phyloP scores from a whole-genome alignment of 2,113 vertebrate species.

The Nematolebias whitei region DNA sequence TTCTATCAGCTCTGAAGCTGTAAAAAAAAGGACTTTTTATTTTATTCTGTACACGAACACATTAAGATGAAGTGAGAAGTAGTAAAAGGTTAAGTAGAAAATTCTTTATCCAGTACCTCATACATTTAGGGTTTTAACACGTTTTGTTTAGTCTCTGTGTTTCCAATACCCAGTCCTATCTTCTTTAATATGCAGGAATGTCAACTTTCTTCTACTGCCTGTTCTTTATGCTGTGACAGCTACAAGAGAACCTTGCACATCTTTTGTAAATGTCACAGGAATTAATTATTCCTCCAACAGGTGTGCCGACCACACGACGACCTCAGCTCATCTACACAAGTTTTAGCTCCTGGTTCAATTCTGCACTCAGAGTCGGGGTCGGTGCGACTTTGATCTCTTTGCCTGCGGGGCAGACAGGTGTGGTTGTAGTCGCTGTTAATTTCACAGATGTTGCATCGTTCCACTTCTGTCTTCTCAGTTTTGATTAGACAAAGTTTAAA shows the following conservation, averaged over 20 bases:
- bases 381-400: conserved; percentile 19
- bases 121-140: conserved; percentile 27
- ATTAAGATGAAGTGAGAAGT: conserved; percentile 25
- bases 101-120: conserved; percentile 37
- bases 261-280: conserved; percentile 29
- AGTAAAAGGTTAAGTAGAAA: conserved; percentile 46
- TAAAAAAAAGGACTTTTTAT: conserved; percentile 31
- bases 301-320: conserved; percentile 46
- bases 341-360: conserved; percentile 10
- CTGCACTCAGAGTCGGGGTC: conserved; percentile 21
- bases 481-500: conserved; percentile 8
- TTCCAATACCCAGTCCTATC: conserved; percentile 8
- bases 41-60: conserved; percentile 13
- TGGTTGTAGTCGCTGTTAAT: conserved; percentile 25
- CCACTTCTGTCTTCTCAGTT: conserved; percentile 1
- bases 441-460: conserved; percentile 5
- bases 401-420: conserved; percentile 8
- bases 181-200: conserved; percentile 20
- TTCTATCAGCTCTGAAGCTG: conserved; percentile 20
- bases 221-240: conserved; percentile 17
- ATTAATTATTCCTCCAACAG: conserved; percentile 10
- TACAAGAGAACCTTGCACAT: conserved; percentile 1
- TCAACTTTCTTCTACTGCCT: not conserved
- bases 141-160: conserved; percentile 15
- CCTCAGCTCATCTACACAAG: conserved; percentile 29